Conservation (phyloP, 2,113 vertebrate species). For the Orycteropus afer region DNA sequence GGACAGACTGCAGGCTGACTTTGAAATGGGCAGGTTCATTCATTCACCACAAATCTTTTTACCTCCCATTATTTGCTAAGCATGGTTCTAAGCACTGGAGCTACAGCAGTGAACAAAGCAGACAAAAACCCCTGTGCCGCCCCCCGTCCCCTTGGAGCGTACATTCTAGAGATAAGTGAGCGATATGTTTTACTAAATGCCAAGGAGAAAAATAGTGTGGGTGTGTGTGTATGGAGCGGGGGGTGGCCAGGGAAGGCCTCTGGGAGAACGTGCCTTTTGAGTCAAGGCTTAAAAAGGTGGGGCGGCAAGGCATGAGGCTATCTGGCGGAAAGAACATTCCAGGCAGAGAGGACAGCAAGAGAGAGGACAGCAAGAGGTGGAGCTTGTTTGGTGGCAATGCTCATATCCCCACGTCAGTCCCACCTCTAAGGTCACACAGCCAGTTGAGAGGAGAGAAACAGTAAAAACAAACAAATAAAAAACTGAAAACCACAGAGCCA, state of each 20-base stretch:
- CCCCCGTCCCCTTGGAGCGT: background rate
- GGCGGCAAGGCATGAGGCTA: background rate
- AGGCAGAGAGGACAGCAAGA: background rate
- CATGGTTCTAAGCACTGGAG: background rate
- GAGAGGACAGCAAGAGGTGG: background rate
- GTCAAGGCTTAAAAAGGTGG: background rate
- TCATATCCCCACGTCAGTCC: background rate
- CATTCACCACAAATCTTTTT: background rate
- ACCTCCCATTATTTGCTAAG: background rate
- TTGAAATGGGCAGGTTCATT: conserved; percentile 30
- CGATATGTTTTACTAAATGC: background rate
- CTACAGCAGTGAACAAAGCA: background rate
- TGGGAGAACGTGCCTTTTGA: background rate
- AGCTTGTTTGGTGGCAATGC: background rate
- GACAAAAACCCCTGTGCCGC: background rate
- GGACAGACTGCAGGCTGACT: background rate
- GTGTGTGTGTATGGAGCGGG: background rate
- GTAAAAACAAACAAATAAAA: conserved; percentile 55
- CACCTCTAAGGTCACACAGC: background rate
- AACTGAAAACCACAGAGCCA: conserved; percentile 31
- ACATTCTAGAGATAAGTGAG: conserved; percentile 8
- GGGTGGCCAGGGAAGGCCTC: background rate
- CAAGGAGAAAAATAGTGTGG: background rate
- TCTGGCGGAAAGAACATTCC: conserved; percentile 47
- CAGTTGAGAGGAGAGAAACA: conserved; percentile 19